Evolutionary conservation across 2,888 invertebrate genomes (phyloP).

Genomic region (Eristalis tenax): DNA sequence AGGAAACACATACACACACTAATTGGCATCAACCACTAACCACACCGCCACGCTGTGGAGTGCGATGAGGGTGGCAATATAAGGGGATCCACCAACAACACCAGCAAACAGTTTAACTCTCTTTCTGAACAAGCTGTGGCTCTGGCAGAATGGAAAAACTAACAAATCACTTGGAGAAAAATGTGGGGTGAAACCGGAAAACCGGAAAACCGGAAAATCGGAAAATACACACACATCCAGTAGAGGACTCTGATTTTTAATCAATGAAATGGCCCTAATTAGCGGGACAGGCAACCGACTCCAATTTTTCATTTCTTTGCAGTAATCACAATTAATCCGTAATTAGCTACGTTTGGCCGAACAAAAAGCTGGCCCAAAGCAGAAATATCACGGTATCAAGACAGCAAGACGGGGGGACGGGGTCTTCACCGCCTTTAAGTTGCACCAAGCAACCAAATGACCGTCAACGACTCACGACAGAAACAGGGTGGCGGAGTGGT

Average conservation of each 20-base stretch:
- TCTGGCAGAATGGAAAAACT: background rate
- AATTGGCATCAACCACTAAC: background rate
- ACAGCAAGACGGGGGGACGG: background rate
- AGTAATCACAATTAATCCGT: constrained; percentile 54
- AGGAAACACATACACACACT: background rate
- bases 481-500: background rate
- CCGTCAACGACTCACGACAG: too few species aligned
- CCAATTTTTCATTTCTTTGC: constrained; percentile 38
- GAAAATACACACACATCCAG: background rate
- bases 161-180: background rate
- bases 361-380: background rate
- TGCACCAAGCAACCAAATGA: too few species aligned
- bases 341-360: constrained; percentile 23
- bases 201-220: background rate
- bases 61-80: background rate
- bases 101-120: background rate
- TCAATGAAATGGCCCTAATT: constrained; percentile 41
- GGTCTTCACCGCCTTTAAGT: too few species aligned
- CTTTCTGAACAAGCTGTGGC: background rate
- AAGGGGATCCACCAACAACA: background rate
- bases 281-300: background rate
- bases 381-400: constrained; percentile 36
- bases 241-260: constrained; percentile 6
- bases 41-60: background rate
- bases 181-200: background rate